Conservation (phyloP, 2,797 vertebrate genomes). For the Ctenosaura bakeri region DNA sequence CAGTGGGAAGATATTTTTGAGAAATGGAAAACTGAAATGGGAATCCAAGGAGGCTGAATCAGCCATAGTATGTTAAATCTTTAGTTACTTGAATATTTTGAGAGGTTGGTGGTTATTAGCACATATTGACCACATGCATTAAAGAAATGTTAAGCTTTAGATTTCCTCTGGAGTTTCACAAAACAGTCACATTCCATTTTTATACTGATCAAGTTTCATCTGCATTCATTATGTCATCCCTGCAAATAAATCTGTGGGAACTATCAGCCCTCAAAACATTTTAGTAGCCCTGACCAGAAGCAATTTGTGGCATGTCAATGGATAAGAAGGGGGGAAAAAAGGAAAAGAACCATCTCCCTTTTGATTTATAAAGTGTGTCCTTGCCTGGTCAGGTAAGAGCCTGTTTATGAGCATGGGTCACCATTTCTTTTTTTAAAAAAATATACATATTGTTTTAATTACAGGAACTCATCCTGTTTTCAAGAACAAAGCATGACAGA, state of each 20-base stretch:
- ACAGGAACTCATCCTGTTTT: neutral
- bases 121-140: neutral
- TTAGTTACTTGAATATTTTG: neutral
- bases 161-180: neutral
- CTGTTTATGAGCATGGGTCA: neutral
- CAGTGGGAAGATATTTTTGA: neutral
- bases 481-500: neutral
- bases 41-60: neutral
- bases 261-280: neutral
- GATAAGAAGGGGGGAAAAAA: neutral
- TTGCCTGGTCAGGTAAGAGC: neutral
- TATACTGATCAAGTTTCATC: neutral
- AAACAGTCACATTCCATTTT: constrained; percentile 6
- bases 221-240: neutral
- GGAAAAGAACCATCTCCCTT: neutral
- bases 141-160: neutral
- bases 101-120: neutral
- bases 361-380: neutral
- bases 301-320: neutral
- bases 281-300: neutral
- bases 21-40: neutral
- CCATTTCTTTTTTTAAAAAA: neutral
- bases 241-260: constrained; percentile 12
- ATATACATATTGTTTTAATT: neutral
- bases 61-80: neutral